Conservation (phyloP, 2,797 vertebrate genomes). For the Myioborus melanocephalus region DNA sequence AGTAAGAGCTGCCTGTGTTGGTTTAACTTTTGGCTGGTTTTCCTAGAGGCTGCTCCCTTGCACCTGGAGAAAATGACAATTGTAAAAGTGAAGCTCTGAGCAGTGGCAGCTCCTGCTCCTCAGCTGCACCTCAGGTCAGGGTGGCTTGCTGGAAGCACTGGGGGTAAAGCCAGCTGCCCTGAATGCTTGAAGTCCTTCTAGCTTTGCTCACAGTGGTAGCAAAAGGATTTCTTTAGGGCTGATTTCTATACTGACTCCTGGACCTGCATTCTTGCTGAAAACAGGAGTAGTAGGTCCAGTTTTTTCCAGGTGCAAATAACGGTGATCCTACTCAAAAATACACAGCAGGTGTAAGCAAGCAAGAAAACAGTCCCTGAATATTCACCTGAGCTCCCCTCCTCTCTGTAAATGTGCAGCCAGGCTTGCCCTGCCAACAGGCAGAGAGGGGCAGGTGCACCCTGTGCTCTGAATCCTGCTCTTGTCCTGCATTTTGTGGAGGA, state of each 20-base stretch:
- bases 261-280: background rate
- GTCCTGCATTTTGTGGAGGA: background rate
- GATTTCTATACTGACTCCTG: background rate
- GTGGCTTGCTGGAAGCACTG: background rate
- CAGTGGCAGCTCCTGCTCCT: background rate
- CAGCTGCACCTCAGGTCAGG: background rate
- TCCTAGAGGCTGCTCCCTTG: conserved; percentile 14
- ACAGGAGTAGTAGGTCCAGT: background rate
- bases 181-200: background rate
- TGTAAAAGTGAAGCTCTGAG: background rate
- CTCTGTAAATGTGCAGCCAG: background rate
- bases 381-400: background rate
- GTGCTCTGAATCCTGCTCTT: background rate
- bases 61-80: background rate
- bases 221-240: background rate
- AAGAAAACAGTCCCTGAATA: background rate
- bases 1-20: background rate
- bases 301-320: background rate
- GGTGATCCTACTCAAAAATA: background rate
- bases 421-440: background rate
- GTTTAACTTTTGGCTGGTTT: conserved; percentile 32
- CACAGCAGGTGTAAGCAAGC: background rate
- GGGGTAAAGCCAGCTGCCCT: background rate
- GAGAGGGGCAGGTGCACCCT: background rate
- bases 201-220: background rate